These are phyloP conservation scores for Perca schrenkii DNA, from an alignment of 2,113 vertebrate species.

Conservation along the genomic window DNA sequence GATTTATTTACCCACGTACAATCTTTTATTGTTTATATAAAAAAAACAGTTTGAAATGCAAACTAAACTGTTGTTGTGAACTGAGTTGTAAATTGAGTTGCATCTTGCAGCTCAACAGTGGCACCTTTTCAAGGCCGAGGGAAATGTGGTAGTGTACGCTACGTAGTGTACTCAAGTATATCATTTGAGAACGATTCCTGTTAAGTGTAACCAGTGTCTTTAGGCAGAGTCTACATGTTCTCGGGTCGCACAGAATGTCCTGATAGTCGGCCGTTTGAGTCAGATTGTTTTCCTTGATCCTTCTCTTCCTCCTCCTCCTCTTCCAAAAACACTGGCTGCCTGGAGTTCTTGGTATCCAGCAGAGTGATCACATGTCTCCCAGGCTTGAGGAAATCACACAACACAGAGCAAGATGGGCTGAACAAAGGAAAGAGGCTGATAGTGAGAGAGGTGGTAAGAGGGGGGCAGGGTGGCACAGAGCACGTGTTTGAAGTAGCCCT, in stretches of 20 bases:
- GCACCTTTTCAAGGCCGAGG: background rate
- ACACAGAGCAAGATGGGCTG: slow-evolving; percentile 54
- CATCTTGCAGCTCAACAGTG: background rate
- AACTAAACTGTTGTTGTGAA: background rate
- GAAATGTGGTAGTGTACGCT: background rate
- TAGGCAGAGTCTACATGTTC: slow-evolving; percentile 36
- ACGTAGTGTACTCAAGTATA: background rate
- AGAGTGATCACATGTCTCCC: slow-evolving; percentile 76
- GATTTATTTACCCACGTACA: no score
- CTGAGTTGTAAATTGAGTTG: background rate
- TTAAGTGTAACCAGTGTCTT: slow-evolving; percentile 26
- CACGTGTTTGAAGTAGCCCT: slow-evolving; percentile 75
- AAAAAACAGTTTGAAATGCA: background rate
- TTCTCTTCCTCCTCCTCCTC: slow-evolving; percentile 63
- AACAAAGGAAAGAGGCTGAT: slow-evolving; percentile 70
- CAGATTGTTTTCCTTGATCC: slow-evolving; percentile 77
- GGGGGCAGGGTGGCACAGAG: slow-evolving; percentile 51
- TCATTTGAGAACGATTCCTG: slow-evolving; percentile 9
- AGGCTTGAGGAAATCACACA: slow-evolving; percentile 69
- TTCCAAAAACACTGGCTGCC: slow-evolving; percentile 72
- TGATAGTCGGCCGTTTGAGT: slow-evolving; percentile 53
- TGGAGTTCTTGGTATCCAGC: slow-evolving; percentile 76
- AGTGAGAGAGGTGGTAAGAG: slow-evolving; percentile 36
- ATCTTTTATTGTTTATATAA: background rate
- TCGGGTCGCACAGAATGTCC: slow-evolving; percentile 67